Conservation (phyloP, 2,888 invertebrate species). For the Spisula solida region DNA sequence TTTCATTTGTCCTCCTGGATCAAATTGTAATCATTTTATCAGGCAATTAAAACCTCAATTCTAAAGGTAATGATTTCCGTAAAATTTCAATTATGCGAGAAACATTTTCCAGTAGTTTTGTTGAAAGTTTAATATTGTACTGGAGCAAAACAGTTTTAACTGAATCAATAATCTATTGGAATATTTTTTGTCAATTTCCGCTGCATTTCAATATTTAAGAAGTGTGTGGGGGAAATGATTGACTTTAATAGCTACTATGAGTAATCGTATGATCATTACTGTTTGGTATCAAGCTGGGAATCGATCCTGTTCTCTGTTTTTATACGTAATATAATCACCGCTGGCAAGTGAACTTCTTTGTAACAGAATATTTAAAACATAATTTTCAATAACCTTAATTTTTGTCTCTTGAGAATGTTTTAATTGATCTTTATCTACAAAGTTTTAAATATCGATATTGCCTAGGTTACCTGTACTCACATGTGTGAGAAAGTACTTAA, state of each 20-base stretch:
- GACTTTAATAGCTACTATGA: background rate
- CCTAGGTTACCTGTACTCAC: background rate
- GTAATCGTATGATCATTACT: background rate
- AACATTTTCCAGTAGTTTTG: background rate
- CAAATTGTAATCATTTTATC: background rate
- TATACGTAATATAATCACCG: background rate
- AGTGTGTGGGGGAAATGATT: background rate
- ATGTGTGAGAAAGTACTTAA: too few species aligned
- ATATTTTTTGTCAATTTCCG: slow-evolving; percentile 14
- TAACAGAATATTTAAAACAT: background rate
- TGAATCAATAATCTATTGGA: slow-evolving; percentile 10
- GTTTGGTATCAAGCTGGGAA: background rate
- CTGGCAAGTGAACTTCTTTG: background rate
- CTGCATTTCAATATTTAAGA: slow-evolving; percentile 13
- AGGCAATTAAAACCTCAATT: background rate
- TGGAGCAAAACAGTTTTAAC: background rate
- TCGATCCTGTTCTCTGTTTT: background rate
- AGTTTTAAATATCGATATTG: background rate
- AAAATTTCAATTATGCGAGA: background rate
- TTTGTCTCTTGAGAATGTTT: background rate
- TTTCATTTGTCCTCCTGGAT: background rate
- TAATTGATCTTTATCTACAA: background rate
- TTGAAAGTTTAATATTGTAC: background rate
- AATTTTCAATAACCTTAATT: too few species aligned
- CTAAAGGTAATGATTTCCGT: background rate